Base-by-base conservation (phyloP, 2,797 vertebrate genomes). In the Neosilurus hyrtlii region DNA sequence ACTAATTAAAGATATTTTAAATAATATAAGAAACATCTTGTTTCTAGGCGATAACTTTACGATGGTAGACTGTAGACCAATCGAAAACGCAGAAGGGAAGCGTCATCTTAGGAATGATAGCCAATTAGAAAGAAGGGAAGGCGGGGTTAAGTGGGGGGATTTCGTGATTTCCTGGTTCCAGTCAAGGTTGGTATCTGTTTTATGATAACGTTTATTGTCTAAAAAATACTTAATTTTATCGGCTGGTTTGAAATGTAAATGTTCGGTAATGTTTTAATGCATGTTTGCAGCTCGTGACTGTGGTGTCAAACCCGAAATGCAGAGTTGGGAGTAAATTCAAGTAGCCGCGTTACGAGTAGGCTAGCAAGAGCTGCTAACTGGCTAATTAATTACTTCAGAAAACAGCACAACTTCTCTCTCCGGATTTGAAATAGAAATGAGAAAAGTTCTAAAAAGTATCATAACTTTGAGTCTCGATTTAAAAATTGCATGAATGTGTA, bases 111-210 rank as follows among this genome's bases (percentile, higher is more conserved):
- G 4, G n/a, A 54, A 18, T 4, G 8, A 0, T 7, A 37, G 51
- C 82, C 82, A 83, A 83, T 83, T 57, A 72, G 20, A 79, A 43
- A 10, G 11, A 24, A 0, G 4, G 16, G 20, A 11, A 30, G 77
- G 77, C 30, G 70, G 61, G 0, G 37, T 49, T 5, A 79, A 54
- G 5, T 1, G 0, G 67, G 67, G 79, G 72, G 16, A 75, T 87
- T 80, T 82, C 88, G 89, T 89, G 87, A 94, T 90, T 95, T 95
- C 94, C 94, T 94, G 93, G 91, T 94, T 90, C 82, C 87, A 88
- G 90, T 90, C 90, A 92, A 94, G 94, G 93, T 95, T 93, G 92
- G 92, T 89, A 59, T 61, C 52, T 65, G 56, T 81, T 56, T 78
- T 68, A 30, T 86, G 54, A 61, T 63, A 80, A 67, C 73, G 30